phyloP scores from a whole-genome alignment of 2,113 vertebrate species.

The Strix uralensis region DNA sequence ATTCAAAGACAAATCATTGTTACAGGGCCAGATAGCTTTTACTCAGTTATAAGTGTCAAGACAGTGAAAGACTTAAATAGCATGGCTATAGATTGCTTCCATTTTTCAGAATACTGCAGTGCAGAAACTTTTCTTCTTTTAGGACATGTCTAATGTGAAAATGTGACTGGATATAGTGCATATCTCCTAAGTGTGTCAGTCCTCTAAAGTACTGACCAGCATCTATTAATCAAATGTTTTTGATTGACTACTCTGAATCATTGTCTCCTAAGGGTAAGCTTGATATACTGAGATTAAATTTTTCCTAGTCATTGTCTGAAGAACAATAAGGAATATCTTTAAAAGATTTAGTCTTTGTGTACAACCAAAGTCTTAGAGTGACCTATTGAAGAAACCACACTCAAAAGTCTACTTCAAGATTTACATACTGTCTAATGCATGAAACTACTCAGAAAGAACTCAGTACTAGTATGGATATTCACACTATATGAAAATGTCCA shows the following conservation, averaged over 20 bases:
- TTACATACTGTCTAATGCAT: background rate
- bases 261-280: background rate
- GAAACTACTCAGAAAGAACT: background rate
- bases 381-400: background rate
- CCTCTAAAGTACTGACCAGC: background rate
- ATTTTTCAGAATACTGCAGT: background rate
- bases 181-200: background rate
- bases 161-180: background rate
- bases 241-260: conserved; percentile 3
- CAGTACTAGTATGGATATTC: background rate
- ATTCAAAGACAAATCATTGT: background rate
- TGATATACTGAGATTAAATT: background rate
- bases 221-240: conserved; percentile 29
- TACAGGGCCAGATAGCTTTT: background rate
- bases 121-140: background rate
- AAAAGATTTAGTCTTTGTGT: background rate
- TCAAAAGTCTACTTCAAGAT: background rate
- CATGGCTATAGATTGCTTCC: background rate
- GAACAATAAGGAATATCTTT: background rate
- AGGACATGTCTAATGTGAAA: background rate
- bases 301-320: background rate
- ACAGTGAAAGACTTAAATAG: background rate
- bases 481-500: background rate
- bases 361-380: background rate
- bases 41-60: background rate